These are phyloP conservation scores for Caranx ignobilis DNA, from an alignment of 2,113 vertebrate genomes.

Conservation along the genomic window DNA sequence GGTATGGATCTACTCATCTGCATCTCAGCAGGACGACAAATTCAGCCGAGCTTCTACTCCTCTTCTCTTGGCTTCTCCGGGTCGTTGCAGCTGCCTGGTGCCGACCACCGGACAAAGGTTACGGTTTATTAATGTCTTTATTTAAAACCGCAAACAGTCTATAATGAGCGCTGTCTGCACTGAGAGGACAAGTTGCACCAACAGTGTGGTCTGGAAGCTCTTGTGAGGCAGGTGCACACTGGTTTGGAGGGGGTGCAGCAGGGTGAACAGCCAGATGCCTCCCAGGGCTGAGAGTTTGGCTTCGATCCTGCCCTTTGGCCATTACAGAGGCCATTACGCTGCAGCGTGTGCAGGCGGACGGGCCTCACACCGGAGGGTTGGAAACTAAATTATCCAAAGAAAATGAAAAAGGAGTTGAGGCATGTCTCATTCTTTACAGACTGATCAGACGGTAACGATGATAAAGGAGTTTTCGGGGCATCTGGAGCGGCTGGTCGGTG, in stretches of 20 bases:
- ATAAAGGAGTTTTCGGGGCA: background rate
- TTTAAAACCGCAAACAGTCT: slow-evolving; percentile 24
- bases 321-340: background rate
- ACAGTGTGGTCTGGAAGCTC: slow-evolving; percentile 13
- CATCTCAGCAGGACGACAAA: too few relatives aligned
- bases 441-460: background rate
- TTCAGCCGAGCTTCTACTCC: background rate
- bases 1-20: too few relatives aligned
- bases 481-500: slow-evolving; percentile 13
- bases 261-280: slow-evolving; percentile 41
- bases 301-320: slow-evolving; percentile 35
- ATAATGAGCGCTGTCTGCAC: slow-evolving; percentile 61
- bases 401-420: background rate
- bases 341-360: background rate
- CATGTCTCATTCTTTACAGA: background rate
- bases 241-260: slow-evolving; percentile 33
- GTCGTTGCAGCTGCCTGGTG: slow-evolving; percentile 1
- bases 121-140: slow-evolving; percentile 27
- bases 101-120: slow-evolving; percentile 37
- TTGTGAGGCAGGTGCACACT: slow-evolving; percentile 55
- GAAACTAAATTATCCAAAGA: background rate
- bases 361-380: too few relatives aligned
- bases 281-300: slow-evolving; percentile 28
- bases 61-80: background rate
- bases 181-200: slow-evolving; percentile 52